These are phyloP conservation scores for Pogonomyrmex barbatus DNA, from an alignment of 1,140 invertebrate species.

Conservation along the genomic window DNA sequence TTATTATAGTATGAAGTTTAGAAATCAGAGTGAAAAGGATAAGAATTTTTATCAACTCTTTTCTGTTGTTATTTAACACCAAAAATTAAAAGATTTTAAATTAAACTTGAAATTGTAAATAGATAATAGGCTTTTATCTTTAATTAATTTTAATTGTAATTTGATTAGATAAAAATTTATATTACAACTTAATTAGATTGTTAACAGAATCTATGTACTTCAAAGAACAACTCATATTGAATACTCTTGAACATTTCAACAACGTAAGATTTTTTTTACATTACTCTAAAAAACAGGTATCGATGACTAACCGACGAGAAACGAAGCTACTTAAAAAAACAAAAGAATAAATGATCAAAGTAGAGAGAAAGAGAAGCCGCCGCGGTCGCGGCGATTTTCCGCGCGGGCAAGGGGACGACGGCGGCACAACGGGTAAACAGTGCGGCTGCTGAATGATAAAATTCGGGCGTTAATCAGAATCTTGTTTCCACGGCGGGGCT, in stretches of 20 bases:
- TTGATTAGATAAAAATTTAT: not conserved
- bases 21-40: not conserved
- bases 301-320: not conserved
- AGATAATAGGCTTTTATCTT: not conserved
- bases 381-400: conserved; percentile 39
- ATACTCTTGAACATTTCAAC: not conserved
- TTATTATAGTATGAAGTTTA: not conserved
- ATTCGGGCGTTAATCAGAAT: conserved; percentile 83
- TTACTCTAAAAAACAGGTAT: not conserved
- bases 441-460: conserved; percentile 77
- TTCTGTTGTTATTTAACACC: not conserved
- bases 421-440: conserved; percentile 66
- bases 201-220: not conserved
- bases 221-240: not conserved
- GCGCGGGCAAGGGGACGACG: conserved; percentile 56
- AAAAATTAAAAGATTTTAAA: conserved; percentile 3
- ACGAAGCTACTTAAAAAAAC: not conserved
- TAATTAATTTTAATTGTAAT: not conserved
- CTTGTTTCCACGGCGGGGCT: conserved; percentile 80
- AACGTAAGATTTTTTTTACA: not conserved
- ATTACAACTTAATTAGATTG: not conserved
- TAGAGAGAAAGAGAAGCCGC: conserved; percentile 18
- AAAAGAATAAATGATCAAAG: conserved; percentile 18
- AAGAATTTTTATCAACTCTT: not conserved
- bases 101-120: not conserved